Base-by-base conservation (phyloP, 2,888 invertebrate genomes). In the Perdita meconis region DNA sequence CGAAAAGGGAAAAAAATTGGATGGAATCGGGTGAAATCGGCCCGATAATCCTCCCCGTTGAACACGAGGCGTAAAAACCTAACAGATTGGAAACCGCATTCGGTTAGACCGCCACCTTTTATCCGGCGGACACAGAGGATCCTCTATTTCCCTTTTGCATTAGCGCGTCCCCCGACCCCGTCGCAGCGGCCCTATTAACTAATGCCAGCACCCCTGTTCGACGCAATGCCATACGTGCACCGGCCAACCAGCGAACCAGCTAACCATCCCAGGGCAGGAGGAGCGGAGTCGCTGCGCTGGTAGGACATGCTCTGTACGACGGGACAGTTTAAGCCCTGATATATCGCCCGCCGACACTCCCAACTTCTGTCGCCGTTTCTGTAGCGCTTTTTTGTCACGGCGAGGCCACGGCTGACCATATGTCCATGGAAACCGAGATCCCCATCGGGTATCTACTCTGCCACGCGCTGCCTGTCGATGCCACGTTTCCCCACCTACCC, bases 81-180 rank as follows among this genome's bases (percentile, higher is more conserved):
- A 91, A 92, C 92, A 92, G 92, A 92, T 92, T 92, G 92, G 92
- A 92, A 92, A 92, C 92, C 92, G 90, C 92, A 90, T 89, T 91
- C 84, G 89, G 88, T 87, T 86, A 86, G 87, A 85, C 81, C 78
- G 69, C 71, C 55, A 72, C 73, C 83, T 73, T 68, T 78, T 76
- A 55, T 69, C 73, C 61, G 63, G 50, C 65, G 13, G 36, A 26
- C 51, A 47, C 53, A 36, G 38, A 56, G 53, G n/a, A 64, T 63
- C 60, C 38, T 63, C 63, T 65, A 60, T 65, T 44, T 67, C 70
- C 82, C 84, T 86, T 84, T 87, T 83, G 89, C 87, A 89, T 91
- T 90, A 89, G 86, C 80, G 78, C 87, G 86, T 88, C 81, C 86
- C 87, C 84, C 84, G 74, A n/a, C n/a, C 85, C 80, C 65, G 80